Conservation (phyloP, 1,140 invertebrate species). For the roundworm (Caenorhabditis elegans) region WBcel235 BX284602.5:7900501-7901000, state of each 20-base stretch:
- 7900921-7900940: not conserved
- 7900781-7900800: too few species aligned
- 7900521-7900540: too few species aligned
- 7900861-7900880: not conserved
- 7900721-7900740: not conserved
- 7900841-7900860: too few species aligned
- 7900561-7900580: too few species aligned
- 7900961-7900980: not conserved
- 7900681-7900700: not conserved
- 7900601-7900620: too few species aligned
- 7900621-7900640: too few species aligned
- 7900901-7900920: not conserved
- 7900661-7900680: not conserved
- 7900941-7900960: not conserved
- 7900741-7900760: not conserved
- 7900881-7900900: not conserved
- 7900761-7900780: too few species aligned
- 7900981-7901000: not conserved
- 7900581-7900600: too few species aligned
- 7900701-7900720: not conserved
- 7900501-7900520: not conserved
- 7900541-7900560: too few species aligned
- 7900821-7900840: too few species aligned
- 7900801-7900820: too few species aligned
- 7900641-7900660: not conserved